These are phyloP conservation scores for Labia minor DNA, from an alignment of 2,888 invertebrate species.

Conservation along the genomic window DNA sequence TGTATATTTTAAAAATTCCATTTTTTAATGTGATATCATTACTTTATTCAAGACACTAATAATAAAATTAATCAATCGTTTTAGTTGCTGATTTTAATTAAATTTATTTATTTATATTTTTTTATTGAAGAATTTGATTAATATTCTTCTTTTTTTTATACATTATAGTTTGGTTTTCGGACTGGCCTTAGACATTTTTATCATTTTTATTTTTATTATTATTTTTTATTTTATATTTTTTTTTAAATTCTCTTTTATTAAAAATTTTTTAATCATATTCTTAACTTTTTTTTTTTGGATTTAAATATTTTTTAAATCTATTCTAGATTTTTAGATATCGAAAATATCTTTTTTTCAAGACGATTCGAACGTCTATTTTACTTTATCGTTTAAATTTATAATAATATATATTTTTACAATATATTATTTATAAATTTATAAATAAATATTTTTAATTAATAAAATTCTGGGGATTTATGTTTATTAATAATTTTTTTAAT, in stretches of 20 bases:
- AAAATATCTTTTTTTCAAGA: not conserved
- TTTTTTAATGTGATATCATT: no score
- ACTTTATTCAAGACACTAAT: no score
- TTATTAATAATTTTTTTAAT: no score
- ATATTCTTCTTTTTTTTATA: no score
- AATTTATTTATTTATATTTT: not conserved
- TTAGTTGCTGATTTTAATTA: not conserved
- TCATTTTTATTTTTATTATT: not conserved
- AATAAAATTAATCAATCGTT: constrained; percentile 3
- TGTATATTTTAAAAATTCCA: no score
- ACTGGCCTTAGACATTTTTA: not conserved
- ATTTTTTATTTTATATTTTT: not conserved
- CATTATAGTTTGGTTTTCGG: not conserved
- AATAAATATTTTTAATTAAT: no score
- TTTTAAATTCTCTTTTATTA: not conserved
- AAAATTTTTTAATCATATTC: not conserved
- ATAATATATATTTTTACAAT: no score
- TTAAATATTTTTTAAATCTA: not conserved
- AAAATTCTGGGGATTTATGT: no score
- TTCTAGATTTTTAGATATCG: not conserved
- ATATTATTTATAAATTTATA: no score
- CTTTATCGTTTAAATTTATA: no score
- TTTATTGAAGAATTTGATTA: not conserved
- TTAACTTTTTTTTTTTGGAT: not conserved
- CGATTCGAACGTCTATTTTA: not conserved